Conservation (phyloP, 2,113 vertebrate species). For the Cryptotis parvus region DNA sequence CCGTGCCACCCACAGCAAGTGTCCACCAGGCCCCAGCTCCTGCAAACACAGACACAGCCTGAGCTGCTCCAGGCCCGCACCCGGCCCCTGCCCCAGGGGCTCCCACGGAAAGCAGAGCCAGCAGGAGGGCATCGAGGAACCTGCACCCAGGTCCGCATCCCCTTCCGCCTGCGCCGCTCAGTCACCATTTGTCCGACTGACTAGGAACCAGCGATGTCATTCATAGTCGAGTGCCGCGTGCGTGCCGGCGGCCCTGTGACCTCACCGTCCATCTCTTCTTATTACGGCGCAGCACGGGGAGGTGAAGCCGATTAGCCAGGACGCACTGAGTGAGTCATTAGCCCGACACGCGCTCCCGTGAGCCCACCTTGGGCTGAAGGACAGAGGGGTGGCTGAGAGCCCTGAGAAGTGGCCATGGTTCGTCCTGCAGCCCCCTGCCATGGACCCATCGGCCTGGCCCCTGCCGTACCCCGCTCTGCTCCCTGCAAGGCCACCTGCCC, state of each 20-base stretch:
- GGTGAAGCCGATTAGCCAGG: constrained; percentile 71
- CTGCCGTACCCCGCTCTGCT: rapidly evolving
- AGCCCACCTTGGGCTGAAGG: background rate
- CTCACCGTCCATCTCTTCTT: constrained; percentile 77
- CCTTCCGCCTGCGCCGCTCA: constrained; percentile 15
- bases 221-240: constrained; percentile 68
- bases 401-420: background rate
- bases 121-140: background rate
- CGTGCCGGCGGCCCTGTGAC: background rate
- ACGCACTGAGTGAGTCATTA: constrained; percentile 50
- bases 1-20: too few relatives aligned
- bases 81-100: rapidly evolving
- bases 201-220: background rate
- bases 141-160: constrained; percentile 34
- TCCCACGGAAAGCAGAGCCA: background rate
- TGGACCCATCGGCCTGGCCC: background rate
- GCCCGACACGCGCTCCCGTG: background rate
- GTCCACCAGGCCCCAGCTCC: background rate
- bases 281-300: constrained; percentile 12
- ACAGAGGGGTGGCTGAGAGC: background rate
- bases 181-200: constrained; percentile 8
- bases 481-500: background rate
- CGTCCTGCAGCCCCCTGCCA: background rate
- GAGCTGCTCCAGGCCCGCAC: background rate
- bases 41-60: background rate